Evolutionary conservation across 1,140 invertebrate genomes (phyloP), one percentile per base, ranked within the genome.

Genomic region (Camponotus floridanus): DNA sequence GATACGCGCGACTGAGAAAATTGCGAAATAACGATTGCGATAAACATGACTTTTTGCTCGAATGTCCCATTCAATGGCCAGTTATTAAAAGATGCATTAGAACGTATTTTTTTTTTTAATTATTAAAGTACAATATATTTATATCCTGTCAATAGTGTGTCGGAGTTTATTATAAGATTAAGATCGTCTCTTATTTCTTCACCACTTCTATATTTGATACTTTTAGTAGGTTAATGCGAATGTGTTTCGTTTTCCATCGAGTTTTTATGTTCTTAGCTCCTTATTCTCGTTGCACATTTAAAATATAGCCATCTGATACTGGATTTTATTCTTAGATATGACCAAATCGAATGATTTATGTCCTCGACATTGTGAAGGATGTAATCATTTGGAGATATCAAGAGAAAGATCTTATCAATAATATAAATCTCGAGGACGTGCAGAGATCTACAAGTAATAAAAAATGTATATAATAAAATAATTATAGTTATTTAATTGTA

Each of bases 311-410:
- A 61, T 51, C 68, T 45, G 55, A 33, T 39, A 9, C 55, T 45
- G 39, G 33, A 33, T 61, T 61, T 83, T 81, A 81, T 45, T 81
- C 61, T 33, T 31, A 48, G 68, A 83, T 31, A 74, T 13, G 57
- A 62, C 31, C 26, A 18, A 15, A 36, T 74, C 57, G 39, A 83
- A 64, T 48, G 57, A 21, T 83, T 83, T 74, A 74, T 57, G 51
- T 80, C 59, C 57, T 80, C n/a, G 33, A 51, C n/a, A 26, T 26
- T 26, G 26, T 26, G 26, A 26, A 26, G 26, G 26, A 1, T 26
- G 26, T 26, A 26, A 26, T 26, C 26, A 26, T 26, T 26, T 26
- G 26, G 26, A 11, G 15, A 13, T 57, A 70, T 31, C 5, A n/a
- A 18, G 33, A 57, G n/a, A 55, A 31, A 79, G 1, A 13, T 11